Evolutionary conservation across 2,888 invertebrate genomes (phyloP), one percentile per base, ranked within the genome.

Genomic region (Heliconius cydno): DNA sequence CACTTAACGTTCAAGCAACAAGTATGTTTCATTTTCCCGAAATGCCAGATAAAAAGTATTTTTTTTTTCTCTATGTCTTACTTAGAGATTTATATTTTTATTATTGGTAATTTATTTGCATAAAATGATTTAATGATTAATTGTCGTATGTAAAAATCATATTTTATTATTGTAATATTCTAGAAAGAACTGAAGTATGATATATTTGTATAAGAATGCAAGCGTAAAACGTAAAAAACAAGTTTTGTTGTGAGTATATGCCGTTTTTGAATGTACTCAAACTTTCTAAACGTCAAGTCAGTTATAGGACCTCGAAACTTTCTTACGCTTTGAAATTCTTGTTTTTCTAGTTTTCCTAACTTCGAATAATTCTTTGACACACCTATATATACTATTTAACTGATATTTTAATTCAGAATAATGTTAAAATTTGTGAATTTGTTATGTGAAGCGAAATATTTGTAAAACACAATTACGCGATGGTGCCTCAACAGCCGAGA

Each of bases 401-500:
- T 72, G 22, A 22, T 38, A 65, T 76, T 80, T 77, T 19, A 72
- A 72, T 79, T 60, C 41, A 68, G 67, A 72, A 73, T 79, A 67
- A 63, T 63, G 52, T 25, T n/a, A 15, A 74, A 63, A n/a, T 63
- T 57, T 22, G 41, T 13, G 13, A 19, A 57, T 52, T 73, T 80
- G 28, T 63, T 65, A 72, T 78, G 41, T 81, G 65, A 73, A 38
- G 52, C 67, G 19, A 60, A 60, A 34, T 78, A 30, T 78, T 70
- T 30, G 66, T 77, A 82, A 67, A 60, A 76, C 82, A 87, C 86
- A 83, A 86, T 84, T 82, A 85, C 85, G 87, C 83, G 86, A 95
- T 95, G 94, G 93, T 95, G 84, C 94, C 94, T 83, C 94, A 94
- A 85, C 94, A 94, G 87, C 94, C 94, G 84, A 88, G 94, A 77